Conservation (phyloP, 2,797 vertebrate genomes). For the Sebastes kiyomatsui region DNA sequence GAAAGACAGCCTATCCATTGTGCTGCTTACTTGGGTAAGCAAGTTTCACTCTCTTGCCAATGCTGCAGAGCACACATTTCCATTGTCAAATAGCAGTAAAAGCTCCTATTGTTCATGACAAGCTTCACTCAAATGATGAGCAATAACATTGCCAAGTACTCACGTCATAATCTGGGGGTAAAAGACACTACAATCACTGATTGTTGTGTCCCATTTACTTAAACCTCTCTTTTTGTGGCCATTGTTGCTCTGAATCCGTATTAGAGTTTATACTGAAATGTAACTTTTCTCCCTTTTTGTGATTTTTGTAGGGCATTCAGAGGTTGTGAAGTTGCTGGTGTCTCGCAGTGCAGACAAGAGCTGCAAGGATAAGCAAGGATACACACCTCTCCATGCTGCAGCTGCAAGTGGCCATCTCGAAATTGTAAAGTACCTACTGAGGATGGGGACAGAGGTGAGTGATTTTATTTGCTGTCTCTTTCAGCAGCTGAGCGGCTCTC, state of each 20-base stretch:
- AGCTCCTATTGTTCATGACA: not conserved
- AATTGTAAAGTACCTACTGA: conserved; percentile 92
- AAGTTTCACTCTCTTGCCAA: not conserved
- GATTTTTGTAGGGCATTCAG: conserved; percentile 87
- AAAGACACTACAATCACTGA: not conserved
- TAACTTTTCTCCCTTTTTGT: not conserved
- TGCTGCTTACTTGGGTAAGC: conserved; percentile 93
- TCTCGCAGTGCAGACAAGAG: conserved; percentile 90
- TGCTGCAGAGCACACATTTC: not conserved
- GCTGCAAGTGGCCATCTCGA: conserved; percentile 94
- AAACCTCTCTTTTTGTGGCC: not conserved
- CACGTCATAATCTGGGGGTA: not conserved
- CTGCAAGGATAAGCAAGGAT: conserved; percentile 95
- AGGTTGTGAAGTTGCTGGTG: conserved; percentile 93
- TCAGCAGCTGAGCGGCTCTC: not conserved
- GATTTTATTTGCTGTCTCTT: not conserved
- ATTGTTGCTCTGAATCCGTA: not conserved
- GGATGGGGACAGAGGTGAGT: conserved; percentile 91
- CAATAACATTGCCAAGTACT: not conserved
- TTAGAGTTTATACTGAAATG: not conserved
- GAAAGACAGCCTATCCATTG: conserved; percentile 95
- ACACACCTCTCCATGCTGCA: conserved; percentile 94
- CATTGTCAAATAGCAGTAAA: conserved; percentile 11
- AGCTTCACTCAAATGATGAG: not conserved
- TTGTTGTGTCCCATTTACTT: not conserved